phyloP scores from a whole-genome alignment of 2,888 invertebrate genomes.

The Mesodorylaimus sp. region DNA sequence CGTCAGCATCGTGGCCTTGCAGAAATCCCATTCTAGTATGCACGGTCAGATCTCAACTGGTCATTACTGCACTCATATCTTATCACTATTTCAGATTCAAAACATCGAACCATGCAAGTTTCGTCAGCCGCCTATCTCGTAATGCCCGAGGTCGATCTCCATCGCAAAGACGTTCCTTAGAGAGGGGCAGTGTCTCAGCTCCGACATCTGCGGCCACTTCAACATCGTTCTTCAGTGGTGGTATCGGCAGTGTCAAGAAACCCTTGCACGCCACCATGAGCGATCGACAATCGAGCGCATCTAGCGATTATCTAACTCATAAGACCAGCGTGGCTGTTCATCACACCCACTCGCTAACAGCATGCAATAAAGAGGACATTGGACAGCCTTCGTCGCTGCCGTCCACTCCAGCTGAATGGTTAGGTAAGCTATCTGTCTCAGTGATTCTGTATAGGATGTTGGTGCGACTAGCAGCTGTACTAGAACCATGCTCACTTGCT shows the following conservation, averaged over 20 bases:
- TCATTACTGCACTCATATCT: too few species aligned
- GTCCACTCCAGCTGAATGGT: slow-evolving; percentile 2
- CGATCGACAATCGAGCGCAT: not conserved
- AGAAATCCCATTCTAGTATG: too few species aligned
- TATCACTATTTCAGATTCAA: not conserved
- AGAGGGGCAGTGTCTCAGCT: too few species aligned
- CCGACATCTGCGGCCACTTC: too few species aligned
- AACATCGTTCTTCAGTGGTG: not conserved
- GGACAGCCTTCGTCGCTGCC: not conserved
- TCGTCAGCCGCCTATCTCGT: slow-evolving; percentile 5
- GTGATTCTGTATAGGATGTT: too few species aligned
- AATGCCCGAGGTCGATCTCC: not conserved
- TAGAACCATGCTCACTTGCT: too few species aligned
- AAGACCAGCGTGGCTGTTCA: not conserved
- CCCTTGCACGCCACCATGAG: not conserved
- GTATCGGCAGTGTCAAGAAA: not conserved
- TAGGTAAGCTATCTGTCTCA: too few species aligned
- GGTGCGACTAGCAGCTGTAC: too few species aligned
- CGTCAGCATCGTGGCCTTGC: too few species aligned
- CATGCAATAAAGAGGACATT: not conserved
- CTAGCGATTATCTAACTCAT: not conserved
- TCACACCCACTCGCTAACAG: too few species aligned
- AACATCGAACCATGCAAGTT: not conserved
- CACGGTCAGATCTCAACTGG: too few species aligned
- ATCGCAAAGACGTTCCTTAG: too few species aligned